These are phyloP conservation scores for Enteromius fasciolatus DNA, from an alignment of 2,797 vertebrate species.

Conservation along the genomic window DNA sequence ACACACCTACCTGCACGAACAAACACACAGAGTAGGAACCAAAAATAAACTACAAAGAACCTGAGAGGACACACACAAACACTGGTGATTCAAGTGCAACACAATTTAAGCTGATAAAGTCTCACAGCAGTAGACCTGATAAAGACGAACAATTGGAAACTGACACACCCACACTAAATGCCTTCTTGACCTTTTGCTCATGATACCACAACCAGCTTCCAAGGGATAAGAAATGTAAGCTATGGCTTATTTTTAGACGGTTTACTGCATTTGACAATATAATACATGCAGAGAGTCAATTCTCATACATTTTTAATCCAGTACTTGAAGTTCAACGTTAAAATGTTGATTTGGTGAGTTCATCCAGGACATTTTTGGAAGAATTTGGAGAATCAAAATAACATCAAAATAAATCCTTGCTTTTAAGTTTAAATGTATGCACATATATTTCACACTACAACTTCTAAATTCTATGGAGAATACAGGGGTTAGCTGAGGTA, in stretches of 20 bases:
- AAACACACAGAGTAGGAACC: slow-evolving; percentile 51
- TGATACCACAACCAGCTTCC: neutral
- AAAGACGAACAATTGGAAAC: slow-evolving; percentile 8
- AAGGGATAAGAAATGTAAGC: neutral
- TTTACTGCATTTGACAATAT: neutral
- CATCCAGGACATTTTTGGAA: neutral
- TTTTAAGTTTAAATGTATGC: neutral
- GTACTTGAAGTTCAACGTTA: neutral
- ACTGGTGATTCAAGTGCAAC: slow-evolving; percentile 1
- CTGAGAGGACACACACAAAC: slow-evolving; percentile 26
- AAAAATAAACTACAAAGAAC: slow-evolving; percentile 31
- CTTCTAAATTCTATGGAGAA: neutral
- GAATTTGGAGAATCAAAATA: neutral
- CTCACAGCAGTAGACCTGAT: neutral
- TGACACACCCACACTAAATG: slow-evolving; percentile 25
- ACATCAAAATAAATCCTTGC: neutral
- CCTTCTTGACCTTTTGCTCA: neutral
- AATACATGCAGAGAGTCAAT: neutral
- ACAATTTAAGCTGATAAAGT: slow-evolving; percentile 3
- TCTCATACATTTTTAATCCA: slow-evolving; percentile 14
- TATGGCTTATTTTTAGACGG: neutral
- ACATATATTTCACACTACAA: neutral
- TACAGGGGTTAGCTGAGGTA: neutral
- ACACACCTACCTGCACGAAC: slow-evolving; percentile 58
- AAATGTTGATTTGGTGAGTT: neutral